Evolutionary conservation across 2,113 vertebrate species (phyloP), one percentile per base, ranked within the genome.

Genomic region (Synodontis membranacea): DNA sequence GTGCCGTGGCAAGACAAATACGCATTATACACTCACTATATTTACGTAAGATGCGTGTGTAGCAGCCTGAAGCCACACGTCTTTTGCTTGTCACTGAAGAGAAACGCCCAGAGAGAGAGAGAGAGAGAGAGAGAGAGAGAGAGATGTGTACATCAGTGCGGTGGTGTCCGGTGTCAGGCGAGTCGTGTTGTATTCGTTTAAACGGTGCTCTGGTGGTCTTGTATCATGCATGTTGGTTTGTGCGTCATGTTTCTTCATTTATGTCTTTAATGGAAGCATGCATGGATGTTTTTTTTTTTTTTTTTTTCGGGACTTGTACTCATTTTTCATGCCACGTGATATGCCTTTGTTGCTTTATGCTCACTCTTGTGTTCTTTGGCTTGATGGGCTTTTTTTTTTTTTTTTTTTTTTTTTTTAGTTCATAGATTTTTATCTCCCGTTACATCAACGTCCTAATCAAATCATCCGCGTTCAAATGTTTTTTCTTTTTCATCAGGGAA

Each of bases 21-120:
- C 50, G 25, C 87, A 84, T 87, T 86, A 87, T 86, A 85, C 88
- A 89, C 80, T 74, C 82, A 64, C 84, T 60, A 52, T 82, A 68
- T 84, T 68, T 80, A 83, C 84, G 79, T 58, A 89, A 81, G 75
- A 80, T 79, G 48, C 50, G 37, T 19, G 76, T 21, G 60, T 37
- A 62, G 50, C 52, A 68, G 46, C 82, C 74, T 64, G 34, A 56
- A 79, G 52, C 21, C 21, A 46, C 64, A 37, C 21, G 4, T 46
- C 15, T 46, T 37, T 56, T 50, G n/a, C 44, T 56, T 25, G 23
- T 39, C 2, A 19, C 10, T 17, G 50, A 21, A 19, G 23, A 72
- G 72, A 79, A 23, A 70, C 25, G n/a, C 14, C n/a, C n/a, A 25
- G 48, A 48, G 46, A 48, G 46, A 48, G 46, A 48, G 48, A 50